A percentile compares a stretch with the other conserved stretches of the same genome.
phyloP scores from a whole-genome alignment of 1,140 invertebrate species.

The Mamestra configurata region DNA sequence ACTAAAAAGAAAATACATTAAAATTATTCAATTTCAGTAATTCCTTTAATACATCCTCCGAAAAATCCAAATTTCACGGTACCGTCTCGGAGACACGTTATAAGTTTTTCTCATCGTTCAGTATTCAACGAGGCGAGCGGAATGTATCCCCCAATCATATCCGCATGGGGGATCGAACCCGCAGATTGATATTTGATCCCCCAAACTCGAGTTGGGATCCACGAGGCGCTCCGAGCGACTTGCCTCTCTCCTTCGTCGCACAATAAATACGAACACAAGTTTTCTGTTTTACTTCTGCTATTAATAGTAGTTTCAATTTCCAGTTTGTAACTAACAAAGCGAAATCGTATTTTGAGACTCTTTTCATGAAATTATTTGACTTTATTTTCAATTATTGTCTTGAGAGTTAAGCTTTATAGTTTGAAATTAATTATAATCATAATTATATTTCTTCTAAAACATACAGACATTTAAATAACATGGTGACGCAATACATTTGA shows the following conservation, averaged over 20 bases:
- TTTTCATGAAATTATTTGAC: slow-evolving; percentile 1
- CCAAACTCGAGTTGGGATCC: slow-evolving; percentile 54
- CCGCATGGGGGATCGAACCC: slow-evolving; percentile 57
- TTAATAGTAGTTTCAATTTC: slow-evolving; percentile 25
- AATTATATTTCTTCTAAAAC: too few relatives aligned
- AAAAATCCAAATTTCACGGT: slow-evolving; percentile 40
- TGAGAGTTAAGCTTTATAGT: not conserved
- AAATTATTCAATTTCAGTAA: not conserved
- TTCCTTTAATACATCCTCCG: not conserved
- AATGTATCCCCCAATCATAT: slow-evolving; percentile 56
- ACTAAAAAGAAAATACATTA: too few relatives aligned
- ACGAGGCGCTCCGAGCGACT: not conserved
- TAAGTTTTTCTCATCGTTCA: slow-evolving; percentile 52
- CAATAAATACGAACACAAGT: slow-evolving; percentile 33
- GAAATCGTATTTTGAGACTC: not conserved
- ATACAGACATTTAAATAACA: too few relatives aligned
- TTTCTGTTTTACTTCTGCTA: slow-evolving; percentile 19
- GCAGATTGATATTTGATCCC: slow-evolving; percentile 82
- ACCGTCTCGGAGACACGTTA: slow-evolving; percentile 40
- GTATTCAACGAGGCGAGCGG: slow-evolving; percentile 47
- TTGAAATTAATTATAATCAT: too few relatives aligned
- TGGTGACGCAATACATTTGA: too few relatives aligned
- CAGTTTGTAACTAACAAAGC: slow-evolving; percentile 16
- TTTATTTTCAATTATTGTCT: slow-evolving; percentile 9
- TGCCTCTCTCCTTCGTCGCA: slow-evolving; percentile 3